phyloP scores from a whole-genome alignment of 2,888 invertebrate genomes.

The Lypha dubia region DNA sequence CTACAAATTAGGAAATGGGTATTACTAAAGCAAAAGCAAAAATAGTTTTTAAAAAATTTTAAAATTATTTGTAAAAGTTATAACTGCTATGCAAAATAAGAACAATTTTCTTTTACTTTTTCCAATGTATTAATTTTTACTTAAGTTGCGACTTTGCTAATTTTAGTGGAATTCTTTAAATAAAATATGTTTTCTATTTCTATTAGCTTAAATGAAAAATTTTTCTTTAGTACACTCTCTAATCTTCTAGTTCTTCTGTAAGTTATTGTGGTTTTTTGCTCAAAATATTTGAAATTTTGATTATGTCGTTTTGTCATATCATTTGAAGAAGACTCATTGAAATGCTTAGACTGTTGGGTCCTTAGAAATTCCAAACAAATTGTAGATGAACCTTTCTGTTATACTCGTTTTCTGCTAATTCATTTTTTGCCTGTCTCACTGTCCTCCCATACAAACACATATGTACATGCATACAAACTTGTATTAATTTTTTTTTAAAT shows the following conservation, averaged over 20 bases:
- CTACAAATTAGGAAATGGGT: no score
- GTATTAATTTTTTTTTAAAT: neutral
- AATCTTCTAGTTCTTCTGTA: neutral
- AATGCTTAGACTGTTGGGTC: conserved; percentile 63
- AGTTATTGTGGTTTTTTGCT: neutral
- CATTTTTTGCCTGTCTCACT: conserved; percentile 52
- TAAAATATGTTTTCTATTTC: conserved; percentile 21
- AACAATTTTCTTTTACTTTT: no score
- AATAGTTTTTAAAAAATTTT: no score
- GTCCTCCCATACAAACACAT: no score
- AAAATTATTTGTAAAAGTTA: no score
- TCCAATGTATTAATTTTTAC: no score
- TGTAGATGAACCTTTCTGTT: conserved; percentile 62
- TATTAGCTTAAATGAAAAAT: conserved; percentile 57
- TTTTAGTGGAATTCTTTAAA: no score
- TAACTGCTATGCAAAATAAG: no score
- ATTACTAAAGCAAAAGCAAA: no score
- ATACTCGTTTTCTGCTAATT: conserved; percentile 21
- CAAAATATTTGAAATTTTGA: conserved; percentile 35
- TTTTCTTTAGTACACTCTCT: neutral
- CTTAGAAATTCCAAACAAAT: conserved; percentile 68
- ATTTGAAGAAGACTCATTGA: conserved; percentile 51
- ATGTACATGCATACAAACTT: neutral
- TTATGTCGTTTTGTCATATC: neutral
- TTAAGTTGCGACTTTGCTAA: no score